Evolutionary conservation across 1,140 invertebrate genomes (phyloP).

Genomic region (Ectropis grisescens): DNA sequence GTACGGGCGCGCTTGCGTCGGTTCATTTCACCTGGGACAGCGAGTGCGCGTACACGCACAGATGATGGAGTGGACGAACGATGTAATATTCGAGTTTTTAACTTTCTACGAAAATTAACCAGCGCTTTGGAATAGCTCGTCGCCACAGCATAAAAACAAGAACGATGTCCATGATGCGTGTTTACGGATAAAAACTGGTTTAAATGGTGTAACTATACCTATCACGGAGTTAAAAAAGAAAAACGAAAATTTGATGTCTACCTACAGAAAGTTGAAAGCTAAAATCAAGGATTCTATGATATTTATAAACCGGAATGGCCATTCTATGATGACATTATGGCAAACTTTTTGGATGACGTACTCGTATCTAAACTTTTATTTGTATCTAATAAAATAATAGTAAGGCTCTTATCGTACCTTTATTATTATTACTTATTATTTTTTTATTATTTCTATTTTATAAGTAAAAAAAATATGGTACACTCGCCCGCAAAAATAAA

Average conservation of each 20-base stretch:
- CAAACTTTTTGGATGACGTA: constrained; percentile 1
- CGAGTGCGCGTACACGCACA: neutral
- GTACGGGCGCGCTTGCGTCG: too few relatives aligned
- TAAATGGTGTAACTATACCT: neutral
- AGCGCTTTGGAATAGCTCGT: constrained; percentile 3
- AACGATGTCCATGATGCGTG: constrained; percentile 1
- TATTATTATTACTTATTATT: too few relatives aligned
- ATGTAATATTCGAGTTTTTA: constrained; percentile 3
- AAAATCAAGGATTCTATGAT: constrained; percentile 3
- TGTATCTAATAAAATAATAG: too few relatives aligned
- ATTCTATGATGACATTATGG: constrained; percentile 1
- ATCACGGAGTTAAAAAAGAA: constrained; percentile 7
- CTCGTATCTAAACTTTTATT: too few relatives aligned
- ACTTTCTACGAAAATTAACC: constrained; percentile 4
- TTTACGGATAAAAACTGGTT: neutral
- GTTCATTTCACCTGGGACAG: neutral
- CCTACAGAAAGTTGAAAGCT: constrained; percentile 2
- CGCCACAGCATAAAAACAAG: constrained; percentile 4
- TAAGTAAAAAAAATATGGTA: too few relatives aligned
- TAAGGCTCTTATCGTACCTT: too few relatives aligned
- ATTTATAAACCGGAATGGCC: constrained; percentile 3
- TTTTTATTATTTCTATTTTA: too few relatives aligned
- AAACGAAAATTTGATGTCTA: constrained; percentile 4
- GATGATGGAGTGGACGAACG: constrained; percentile 6
- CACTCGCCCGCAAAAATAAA: too few relatives aligned